Evolutionary conservation across 2,888 invertebrate genomes (phyloP).

Genomic region (Panopea generosa): DNA sequence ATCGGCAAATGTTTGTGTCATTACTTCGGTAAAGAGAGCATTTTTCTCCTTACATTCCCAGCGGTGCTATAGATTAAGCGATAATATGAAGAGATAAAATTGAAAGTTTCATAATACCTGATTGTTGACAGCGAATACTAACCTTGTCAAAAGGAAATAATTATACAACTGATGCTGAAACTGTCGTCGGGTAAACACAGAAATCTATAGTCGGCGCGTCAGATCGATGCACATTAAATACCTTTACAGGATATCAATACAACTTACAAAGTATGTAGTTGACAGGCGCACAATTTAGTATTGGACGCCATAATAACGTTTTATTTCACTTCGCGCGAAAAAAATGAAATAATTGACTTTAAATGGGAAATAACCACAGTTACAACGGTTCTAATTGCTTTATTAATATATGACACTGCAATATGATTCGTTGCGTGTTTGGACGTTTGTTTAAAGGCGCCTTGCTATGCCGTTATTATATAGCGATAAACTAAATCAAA

Average conservation of each 20-base stretch:
- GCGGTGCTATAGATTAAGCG: neutral
- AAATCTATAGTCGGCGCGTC: slow-evolving; percentile 23
- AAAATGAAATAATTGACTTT: too few relatives aligned
- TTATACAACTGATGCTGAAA: slow-evolving; percentile 32
- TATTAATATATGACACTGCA: too few relatives aligned
- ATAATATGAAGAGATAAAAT: slow-evolving; percentile 4
- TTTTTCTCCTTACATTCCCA: too few relatives aligned
- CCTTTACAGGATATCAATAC: slow-evolving; percentile 42
- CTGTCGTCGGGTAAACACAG: slow-evolving; percentile 21
- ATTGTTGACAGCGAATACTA: neutral
- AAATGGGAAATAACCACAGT: too few relatives aligned
- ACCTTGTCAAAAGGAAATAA: slow-evolving; percentile 19
- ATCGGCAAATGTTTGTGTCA: too few relatives aligned
- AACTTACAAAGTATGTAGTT: slow-evolving; percentile 14
- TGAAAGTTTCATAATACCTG: slow-evolving; percentile 2
- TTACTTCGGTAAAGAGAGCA: too few relatives aligned
- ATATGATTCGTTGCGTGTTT: too few relatives aligned
- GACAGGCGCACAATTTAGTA: slow-evolving; percentile 31
- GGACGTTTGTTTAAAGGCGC: too few relatives aligned
- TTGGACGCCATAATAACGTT: slow-evolving; percentile 13
- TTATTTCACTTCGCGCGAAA: too few relatives aligned
- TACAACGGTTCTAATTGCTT: too few relatives aligned
- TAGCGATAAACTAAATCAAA: too few relatives aligned
- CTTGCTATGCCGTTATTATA: too few relatives aligned
- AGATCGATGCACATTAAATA: slow-evolving; percentile 45